phyloP scores from a whole-genome alignment of 1,140 invertebrate genomes.

The Amphibalanus amphitrite region DNA sequence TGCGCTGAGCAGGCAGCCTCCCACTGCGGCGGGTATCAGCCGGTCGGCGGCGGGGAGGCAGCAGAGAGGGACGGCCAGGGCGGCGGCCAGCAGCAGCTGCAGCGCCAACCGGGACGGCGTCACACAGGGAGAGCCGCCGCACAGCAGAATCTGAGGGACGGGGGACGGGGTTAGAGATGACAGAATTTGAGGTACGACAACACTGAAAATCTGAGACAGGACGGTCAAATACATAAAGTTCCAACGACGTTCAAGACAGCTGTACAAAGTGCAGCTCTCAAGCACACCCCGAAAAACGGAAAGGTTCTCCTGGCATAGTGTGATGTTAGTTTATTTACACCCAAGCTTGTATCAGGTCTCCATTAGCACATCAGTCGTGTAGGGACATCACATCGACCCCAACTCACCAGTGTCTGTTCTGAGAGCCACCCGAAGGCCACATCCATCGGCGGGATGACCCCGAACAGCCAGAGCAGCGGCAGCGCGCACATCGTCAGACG shows the following conservation, averaged over 20 bases:
- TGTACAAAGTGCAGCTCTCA: too few relatives aligned
- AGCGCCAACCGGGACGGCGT: conserved; percentile 22
- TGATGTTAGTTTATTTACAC: too few relatives aligned
- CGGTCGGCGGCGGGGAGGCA: not conserved
- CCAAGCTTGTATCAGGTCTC: too few relatives aligned
- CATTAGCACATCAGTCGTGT: too few relatives aligned
- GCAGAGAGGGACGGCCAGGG: conserved; percentile 4
- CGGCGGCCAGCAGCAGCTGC: conserved; percentile 11
- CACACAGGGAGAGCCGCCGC: conserved; percentile 27
- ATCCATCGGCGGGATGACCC: conserved; percentile 30
- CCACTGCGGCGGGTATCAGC: not conserved
- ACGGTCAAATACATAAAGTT: too few relatives aligned
- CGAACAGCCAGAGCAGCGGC: conserved; percentile 29
- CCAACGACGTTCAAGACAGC: too few relatives aligned
- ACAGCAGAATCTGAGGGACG: conserved; percentile 23
- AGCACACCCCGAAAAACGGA: too few relatives aligned
- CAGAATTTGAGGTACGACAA: too few relatives aligned
- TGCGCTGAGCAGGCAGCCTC: not conserved
- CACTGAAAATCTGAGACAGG: too few relatives aligned
- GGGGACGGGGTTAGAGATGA: too few relatives aligned
- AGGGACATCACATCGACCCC: too few relatives aligned
- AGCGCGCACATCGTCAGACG: conserved; percentile 27
- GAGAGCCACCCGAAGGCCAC: conserved; percentile 28
- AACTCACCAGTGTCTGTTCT: conserved; percentile 23
- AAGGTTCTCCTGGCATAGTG: too few relatives aligned